Conservation (phyloP, 2,888 invertebrate genomes). For the Rhyacophila evoluta region DNA sequence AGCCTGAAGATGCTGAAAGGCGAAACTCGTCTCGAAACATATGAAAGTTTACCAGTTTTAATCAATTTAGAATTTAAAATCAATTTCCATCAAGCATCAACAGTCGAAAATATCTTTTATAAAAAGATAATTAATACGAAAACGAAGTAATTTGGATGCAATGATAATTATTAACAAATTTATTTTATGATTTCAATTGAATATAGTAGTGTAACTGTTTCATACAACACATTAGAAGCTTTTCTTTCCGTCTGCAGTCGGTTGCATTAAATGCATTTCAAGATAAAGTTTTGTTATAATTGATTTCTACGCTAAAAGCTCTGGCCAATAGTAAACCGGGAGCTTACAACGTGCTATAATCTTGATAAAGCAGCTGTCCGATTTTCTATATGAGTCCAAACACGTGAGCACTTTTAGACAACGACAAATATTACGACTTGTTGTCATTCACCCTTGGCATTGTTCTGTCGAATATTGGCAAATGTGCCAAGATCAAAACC, state of each 20-base stretch:
- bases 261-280: not conserved
- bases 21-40: too few relatives aligned
- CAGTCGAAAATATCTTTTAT: too few relatives aligned
- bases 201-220: not conserved
- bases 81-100: too few relatives aligned
- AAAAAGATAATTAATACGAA: too few relatives aligned
- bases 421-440: not conserved
- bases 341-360: slow-evolving; percentile 31
- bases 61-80: too few relatives aligned
- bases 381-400: slow-evolving; percentile 30
- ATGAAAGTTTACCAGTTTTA: too few relatives aligned
- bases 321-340: not conserved
- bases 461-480: slow-evolving; percentile 47
- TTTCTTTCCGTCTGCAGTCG: not conserved
- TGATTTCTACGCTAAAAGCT: slow-evolving; percentile 9
- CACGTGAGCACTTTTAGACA: not conserved
- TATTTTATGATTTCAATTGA: too few relatives aligned
- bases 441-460: slow-evolving; percentile 53
- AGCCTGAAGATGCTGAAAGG: too few relatives aligned
- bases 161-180: too few relatives aligned
- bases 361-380: slow-evolving; percentile 33
- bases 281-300: slow-evolving; percentile 12
- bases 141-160: too few relatives aligned
- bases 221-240: not conserved
- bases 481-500: slow-evolving; percentile 50